Evolutionary conservation across 92 coral and sea anemone species (phyloP).

Genomic region (Actinernus sp.): DNA sequence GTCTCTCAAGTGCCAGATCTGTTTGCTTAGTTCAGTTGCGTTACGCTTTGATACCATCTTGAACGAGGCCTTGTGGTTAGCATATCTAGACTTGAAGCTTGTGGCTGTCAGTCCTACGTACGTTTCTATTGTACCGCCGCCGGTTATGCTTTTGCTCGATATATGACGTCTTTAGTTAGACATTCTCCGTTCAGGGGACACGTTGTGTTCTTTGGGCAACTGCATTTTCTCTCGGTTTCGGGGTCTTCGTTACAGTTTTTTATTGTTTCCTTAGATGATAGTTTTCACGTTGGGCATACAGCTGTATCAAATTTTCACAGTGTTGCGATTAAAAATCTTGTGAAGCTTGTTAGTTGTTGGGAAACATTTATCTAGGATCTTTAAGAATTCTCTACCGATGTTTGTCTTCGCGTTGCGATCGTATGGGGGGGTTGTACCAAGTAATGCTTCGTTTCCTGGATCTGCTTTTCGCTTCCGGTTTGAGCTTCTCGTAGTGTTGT

Average conservation of each 20-base stretch:
- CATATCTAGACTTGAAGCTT: constrained; percentile 22
- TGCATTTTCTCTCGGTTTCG: constrained; percentile 21
- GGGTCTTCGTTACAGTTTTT: too few relatives aligned
- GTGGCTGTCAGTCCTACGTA: constrained; percentile 37
- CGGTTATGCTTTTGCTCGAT: constrained; percentile 51
- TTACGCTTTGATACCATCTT: constrained; percentile 2
- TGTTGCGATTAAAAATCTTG: background rate
- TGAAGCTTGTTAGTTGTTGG: background rate
- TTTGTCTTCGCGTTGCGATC: constrained; percentile 15
- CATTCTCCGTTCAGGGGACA: constrained; percentile 52
- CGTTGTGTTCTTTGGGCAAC: constrained; percentile 29
- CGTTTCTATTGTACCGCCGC: constrained; percentile 12
- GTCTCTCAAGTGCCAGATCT: constrained; percentile 33
- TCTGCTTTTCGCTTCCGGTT: background rate
- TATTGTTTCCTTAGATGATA: background rate
- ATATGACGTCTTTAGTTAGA: constrained; percentile 38
- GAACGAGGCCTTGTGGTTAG: constrained; percentile 44
- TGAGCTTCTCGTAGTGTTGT: too few relatives aligned
- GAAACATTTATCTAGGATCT: background rate
- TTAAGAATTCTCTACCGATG: background rate
- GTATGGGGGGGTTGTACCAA: constrained; percentile 20
- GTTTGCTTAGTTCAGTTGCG: constrained; percentile 53
- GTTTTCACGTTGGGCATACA: background rate
- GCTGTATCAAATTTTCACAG: background rate
- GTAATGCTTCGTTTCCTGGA: background rate